phyloP scores from a whole-genome alignment of 2,797 vertebrate species.

The Podargus strigoides region DNA sequence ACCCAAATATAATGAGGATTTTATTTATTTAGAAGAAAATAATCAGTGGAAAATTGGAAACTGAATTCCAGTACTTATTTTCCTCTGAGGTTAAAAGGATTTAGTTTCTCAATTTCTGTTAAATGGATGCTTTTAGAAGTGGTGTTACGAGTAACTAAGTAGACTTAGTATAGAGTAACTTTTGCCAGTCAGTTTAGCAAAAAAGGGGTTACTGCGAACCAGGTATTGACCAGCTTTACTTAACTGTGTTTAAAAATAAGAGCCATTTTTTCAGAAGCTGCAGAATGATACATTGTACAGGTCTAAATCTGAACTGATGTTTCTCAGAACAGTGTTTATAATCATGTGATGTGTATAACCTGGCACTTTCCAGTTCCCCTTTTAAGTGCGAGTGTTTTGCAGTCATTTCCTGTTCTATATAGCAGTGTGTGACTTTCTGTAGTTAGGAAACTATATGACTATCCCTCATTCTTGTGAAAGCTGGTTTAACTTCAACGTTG shows the following conservation, averaged over 20 bases:
- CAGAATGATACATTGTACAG: neutral
- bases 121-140: neutral
- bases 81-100: neutral
- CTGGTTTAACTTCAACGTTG: neutral
- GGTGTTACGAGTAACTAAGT: neutral
- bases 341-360: neutral
- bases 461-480: neutral
- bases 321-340: neutral
- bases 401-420: neutral
- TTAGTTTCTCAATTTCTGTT: neutral
- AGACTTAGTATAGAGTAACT: neutral
- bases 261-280: neutral
- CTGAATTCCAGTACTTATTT: neutral
- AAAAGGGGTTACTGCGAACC: neutral
- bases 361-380: constrained; percentile 47
- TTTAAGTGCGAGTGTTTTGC: neutral
- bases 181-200: neutral
- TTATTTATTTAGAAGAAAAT: neutral
- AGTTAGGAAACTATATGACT: neutral
- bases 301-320: neutral
- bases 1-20: neutral
- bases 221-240: neutral
- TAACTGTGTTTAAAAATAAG: neutral
- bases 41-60: neutral
- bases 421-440: neutral